Conservation (phyloP, 1,140 invertebrate genomes). For the Copidosoma floridanum region DNA sequence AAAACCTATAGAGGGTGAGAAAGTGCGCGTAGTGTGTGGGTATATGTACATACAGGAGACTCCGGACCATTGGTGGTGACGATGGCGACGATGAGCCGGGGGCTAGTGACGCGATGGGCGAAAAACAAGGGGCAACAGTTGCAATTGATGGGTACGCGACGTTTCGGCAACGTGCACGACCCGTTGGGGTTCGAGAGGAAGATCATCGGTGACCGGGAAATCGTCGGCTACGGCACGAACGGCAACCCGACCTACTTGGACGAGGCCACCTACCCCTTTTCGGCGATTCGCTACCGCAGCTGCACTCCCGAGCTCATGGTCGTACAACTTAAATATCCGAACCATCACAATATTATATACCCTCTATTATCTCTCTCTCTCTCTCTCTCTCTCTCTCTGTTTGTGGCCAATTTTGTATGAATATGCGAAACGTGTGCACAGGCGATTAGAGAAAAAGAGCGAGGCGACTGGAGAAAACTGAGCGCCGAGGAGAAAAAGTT, state of each 20-base stretch:
- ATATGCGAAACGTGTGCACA: conserved; percentile 25
- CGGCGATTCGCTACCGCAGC: conserved; percentile 65
- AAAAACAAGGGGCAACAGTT: no score
- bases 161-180: no score
- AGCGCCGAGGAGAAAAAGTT: conserved; percentile 67
- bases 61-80: no score
- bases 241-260: conserved; percentile 63
- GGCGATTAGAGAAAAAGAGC: conserved; percentile 65
- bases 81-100: no score
- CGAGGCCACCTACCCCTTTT: conserved; percentile 58
- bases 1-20: no score
- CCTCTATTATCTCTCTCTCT: no score
- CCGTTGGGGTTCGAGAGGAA: no score
- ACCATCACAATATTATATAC: conserved; percentile 8
- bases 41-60: no score
- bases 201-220: conserved; percentile 61
- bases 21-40: no score
- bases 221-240: conserved; percentile 67
- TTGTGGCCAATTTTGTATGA: neutral
- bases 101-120: no score
- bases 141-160: no score
- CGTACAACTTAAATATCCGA: conserved; percentile 9
- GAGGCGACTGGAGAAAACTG: conserved; percentile 67
- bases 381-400: conserved; percentile 1
- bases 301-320: conserved; percentile 58